Conservation (phyloP, 2,113 vertebrate genomes). For the Pedetes capensis region DNA sequence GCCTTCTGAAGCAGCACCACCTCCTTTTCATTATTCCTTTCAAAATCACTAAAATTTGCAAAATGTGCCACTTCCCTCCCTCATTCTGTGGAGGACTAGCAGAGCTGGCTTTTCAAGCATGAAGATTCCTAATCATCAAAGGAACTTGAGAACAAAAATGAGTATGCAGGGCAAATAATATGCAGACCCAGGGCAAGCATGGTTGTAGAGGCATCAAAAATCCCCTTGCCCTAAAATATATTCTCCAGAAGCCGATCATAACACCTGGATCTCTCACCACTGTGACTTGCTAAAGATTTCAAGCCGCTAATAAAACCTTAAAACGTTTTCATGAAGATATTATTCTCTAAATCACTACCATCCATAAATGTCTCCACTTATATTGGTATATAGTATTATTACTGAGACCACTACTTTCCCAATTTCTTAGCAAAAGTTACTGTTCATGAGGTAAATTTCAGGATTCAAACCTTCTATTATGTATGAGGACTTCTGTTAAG, state of each 20-base stretch:
- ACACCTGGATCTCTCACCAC: background rate
- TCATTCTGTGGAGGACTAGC: conserved; percentile 69
- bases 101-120: conserved; percentile 57
- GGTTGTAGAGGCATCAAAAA: background rate
- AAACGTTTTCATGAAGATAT: background rate
- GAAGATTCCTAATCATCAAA: conserved; percentile 68
- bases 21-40: conserved; percentile 74
- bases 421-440: background rate
- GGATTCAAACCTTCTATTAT: background rate
- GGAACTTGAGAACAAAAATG: conserved; percentile 51
- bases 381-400: background rate
- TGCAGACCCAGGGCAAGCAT: background rate
- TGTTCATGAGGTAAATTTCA: background rate
- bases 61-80: conserved; percentile 65
- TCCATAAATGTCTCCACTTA: background rate
- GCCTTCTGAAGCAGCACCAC: conserved; percentile 65
- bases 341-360: background rate
- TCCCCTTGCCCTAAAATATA: background rate
- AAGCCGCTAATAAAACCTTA: background rate
- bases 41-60: conserved; percentile 73
- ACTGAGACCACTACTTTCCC: background rate
- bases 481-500: background rate
- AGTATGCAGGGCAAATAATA: background rate
- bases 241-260: background rate
- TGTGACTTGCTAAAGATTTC: background rate